Base-by-base conservation (phyloP, 1,140 invertebrate species). In the Anadara kagoshimensis region DNA sequence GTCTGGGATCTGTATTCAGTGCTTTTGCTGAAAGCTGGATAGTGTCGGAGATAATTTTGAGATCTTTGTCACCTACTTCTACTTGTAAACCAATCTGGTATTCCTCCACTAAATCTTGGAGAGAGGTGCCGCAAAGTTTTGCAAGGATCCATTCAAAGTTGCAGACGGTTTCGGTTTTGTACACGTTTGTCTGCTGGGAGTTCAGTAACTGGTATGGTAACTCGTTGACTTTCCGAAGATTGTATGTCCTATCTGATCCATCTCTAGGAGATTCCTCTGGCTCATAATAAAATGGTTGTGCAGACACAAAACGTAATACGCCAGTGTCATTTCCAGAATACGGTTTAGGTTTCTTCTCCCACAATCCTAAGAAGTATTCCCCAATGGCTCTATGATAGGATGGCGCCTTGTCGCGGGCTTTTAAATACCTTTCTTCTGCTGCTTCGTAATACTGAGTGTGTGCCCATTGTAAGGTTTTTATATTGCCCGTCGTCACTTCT, bases 61-160 rank as follows among this genome's bases (percentile, higher is more conserved):
- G 90, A 86, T 98, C 96, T 90, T 96, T 95, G 81, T 95, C 94
- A 81, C 96, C 93, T 10, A 95, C 94, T 94, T 84, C 95, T 94
- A 62, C 73, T 75, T 61, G 56, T 63, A 95, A 94, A 0, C 96
- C 94, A 85, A 98, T 96, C 90, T 98, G 96, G 86, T 97, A 98
- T 88, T 99, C 97, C 24, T 95, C 95, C 7, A 99, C 90, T 4
- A 98, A 93, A 0, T 96, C 73, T 93, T 90, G 96, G 0, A 99
- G 90, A 4, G 97, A 96, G 80, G 97, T 98, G 69, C 95, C 96
- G 70, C 95, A 95, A 3, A 99, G 90, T 88, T 99, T 99, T 0
- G 97, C 96, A 83, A 98, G 95, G 1, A 99, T 91, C 96, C 97
- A 99, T 81, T 98, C 94, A 86, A 98, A 99, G 89, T 98, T 98